Conservation (phyloP, 1,140 invertebrate genomes). For the Drosophila parvula region DNA sequence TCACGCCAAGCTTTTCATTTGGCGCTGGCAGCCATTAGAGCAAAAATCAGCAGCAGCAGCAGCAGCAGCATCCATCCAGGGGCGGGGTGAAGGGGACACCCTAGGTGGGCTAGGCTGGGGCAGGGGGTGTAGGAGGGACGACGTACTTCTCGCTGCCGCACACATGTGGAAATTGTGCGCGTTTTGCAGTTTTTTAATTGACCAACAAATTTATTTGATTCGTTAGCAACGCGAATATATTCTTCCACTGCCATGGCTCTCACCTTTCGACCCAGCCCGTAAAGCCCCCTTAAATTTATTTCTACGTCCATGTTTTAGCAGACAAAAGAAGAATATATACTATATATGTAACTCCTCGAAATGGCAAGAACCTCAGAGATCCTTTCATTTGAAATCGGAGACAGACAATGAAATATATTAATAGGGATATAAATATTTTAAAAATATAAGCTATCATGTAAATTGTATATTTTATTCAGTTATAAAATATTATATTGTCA, state of each 20-base stretch:
- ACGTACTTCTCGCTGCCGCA: slow-evolving; percentile 52
- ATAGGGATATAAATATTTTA: not conserved
- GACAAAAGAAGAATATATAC: slow-evolving; percentile 12
- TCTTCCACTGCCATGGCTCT: slow-evolving; percentile 43
- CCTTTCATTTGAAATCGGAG: not conserved
- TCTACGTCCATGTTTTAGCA: slow-evolving; percentile 3
- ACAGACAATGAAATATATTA: not conserved
- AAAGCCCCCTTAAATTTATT: slow-evolving; percentile 24
- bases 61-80: slow-evolving; percentile 57
- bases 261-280: slow-evolving; percentile 19
- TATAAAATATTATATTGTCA: too few species aligned
- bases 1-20: slow-evolving; percentile 73
- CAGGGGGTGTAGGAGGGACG: not conserved
- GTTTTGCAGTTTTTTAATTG: slow-evolving; percentile 83
- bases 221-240: slow-evolving; percentile 73
- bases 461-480: too few species aligned
- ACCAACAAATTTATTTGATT: slow-evolving; percentile 83
- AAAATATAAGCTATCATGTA: not conserved
- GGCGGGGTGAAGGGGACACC: not conserved
- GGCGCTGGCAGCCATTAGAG: slow-evolving; percentile 78
- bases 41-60: slow-evolving; percentile 73
- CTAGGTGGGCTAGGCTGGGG: not conserved
- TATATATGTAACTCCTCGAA: not conserved
- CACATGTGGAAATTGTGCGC: slow-evolving; percentile 82
- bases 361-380: not conserved